These are phyloP conservation scores for Bursaphelenchus okinawaensis DNA, from an alignment of 2,888 invertebrate species.

Conservation along the genomic window DNA sequence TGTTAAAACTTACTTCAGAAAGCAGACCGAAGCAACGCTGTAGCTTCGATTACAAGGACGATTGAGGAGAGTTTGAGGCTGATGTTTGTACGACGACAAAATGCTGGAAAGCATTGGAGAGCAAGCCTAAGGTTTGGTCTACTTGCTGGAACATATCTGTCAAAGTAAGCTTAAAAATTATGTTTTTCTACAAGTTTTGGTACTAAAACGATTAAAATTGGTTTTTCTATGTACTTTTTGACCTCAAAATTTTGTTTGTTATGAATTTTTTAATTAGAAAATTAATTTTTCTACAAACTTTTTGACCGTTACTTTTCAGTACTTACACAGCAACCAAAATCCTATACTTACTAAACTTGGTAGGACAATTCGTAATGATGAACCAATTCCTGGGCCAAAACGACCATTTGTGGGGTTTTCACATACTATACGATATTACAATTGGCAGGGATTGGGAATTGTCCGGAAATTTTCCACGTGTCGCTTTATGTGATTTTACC, in stretches of 20 bases:
- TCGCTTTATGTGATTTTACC: constrained; percentile 53
- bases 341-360: constrained; percentile 49
- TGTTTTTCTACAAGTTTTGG: background rate
- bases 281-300: too few species aligned
- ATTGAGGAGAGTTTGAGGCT: constrained; percentile 27
- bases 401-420: constrained; percentile 42
- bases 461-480: constrained; percentile 52
- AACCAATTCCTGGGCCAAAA: constrained; percentile 40
- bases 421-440: constrained; percentile 44
- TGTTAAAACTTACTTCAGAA: constrained; percentile 30
- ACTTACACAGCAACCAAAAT: constrained; percentile 49
- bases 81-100: background rate
- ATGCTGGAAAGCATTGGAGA: background rate
- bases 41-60: constrained; percentile 28
- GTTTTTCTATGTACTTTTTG: too few species aligned
- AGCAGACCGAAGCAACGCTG: constrained; percentile 38
- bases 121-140: constrained; percentile 25
- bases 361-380: constrained; percentile 50
- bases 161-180: constrained; percentile 37
- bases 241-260: too few species aligned
- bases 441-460: constrained; percentile 51
- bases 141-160: constrained; percentile 38
- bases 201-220: too few species aligned
- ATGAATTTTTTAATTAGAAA: too few species aligned
- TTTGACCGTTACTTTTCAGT: too few species aligned